phyloP scores from a whole-genome alignment of 1,140 invertebrate genomes.

The Hycleus cichorii region DNA sequence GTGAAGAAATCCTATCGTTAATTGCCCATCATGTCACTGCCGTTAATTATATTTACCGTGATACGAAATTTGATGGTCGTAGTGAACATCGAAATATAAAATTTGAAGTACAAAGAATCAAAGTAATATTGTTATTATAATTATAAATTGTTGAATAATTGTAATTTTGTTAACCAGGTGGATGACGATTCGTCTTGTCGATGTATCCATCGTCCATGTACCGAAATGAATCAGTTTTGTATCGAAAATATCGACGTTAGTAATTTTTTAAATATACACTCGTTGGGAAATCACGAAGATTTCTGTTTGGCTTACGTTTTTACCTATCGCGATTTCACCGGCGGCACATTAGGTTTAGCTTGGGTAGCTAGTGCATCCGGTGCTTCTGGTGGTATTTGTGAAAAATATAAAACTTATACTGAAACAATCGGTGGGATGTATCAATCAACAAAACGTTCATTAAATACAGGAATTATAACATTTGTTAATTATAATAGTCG shows the following conservation, averaged over 20 bases:
- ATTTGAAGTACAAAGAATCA: slow-evolving; percentile 96
- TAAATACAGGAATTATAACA: slow-evolving; percentile 99
- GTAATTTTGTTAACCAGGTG: slow-evolving; percentile 50
- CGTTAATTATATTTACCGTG: slow-evolving; percentile 95
- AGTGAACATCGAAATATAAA: slow-evolving; percentile 87
- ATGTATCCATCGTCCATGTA: slow-evolving; percentile 49
- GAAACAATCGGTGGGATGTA: slow-evolving; percentile 90
- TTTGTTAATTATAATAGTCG: slow-evolving; percentile 98
- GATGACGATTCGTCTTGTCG: slow-evolving; percentile 81
- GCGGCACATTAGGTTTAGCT: slow-evolving; percentile 66
- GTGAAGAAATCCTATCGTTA: slow-evolving; percentile 94
- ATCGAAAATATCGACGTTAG: slow-evolving; percentile 97
- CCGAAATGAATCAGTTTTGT: slow-evolving; percentile 88
- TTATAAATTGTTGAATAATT: neutral
- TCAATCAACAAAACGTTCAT: slow-evolving; percentile 84
- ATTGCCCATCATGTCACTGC: slow-evolving; percentile 98
- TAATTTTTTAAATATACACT: slow-evolving; percentile 98
- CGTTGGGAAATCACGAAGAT: slow-evolving; percentile 91
- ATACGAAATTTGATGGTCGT: slow-evolving; percentile 86
- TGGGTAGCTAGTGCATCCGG: slow-evolving; percentile 97
- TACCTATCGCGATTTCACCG: slow-evolving; percentile 66
- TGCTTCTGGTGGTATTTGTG: slow-evolving; percentile 96
- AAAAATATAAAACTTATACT: slow-evolving; percentile 95
- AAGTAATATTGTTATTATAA: slow-evolving; percentile 49
- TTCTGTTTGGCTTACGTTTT: slow-evolving; percentile 99